Evolutionary conservation across 2,888 invertebrate species (phyloP).

Genomic region (Drosophila melanosoma): DNA sequence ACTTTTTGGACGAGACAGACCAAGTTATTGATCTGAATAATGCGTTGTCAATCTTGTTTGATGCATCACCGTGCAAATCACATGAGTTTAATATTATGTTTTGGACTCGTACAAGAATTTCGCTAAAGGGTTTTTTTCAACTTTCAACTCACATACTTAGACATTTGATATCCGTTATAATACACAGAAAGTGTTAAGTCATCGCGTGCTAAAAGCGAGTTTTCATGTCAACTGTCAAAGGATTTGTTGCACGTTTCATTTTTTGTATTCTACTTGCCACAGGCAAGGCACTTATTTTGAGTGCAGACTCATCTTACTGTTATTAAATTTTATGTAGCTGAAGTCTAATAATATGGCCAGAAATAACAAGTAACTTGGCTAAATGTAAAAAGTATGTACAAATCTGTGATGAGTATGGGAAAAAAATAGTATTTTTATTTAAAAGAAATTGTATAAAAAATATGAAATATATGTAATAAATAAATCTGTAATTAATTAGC

Average conservation of each 20-base stretch:
- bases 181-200: conserved; percentile 18
- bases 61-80: conserved; percentile 63
- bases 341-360: not conserved
- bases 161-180: conserved; percentile 2
- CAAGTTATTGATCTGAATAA: conserved; percentile 71
- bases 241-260: conserved; percentile 60
- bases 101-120: conserved; percentile 14
- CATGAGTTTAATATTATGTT: conserved; percentile 66
- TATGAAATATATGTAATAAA: too few relatives aligned
- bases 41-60: conserved; percentile 75
- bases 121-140: conserved; percentile 50
- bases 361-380: not conserved
- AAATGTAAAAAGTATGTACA: not conserved
- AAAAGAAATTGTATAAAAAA: too few relatives aligned
- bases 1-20: conserved; percentile 19
- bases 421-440: too few relatives aligned
- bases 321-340: conserved; percentile 14
- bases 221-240: conserved; percentile 79
- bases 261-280: conserved; percentile 19
- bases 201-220: conserved; percentile 67
- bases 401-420: too few relatives aligned
- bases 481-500: not conserved
- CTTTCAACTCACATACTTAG: conserved; percentile 33
- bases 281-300: conserved; percentile 9
- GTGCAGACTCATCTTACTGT: not conserved